Conservation (phyloP, 2,113 vertebrate genomes). For the Alosa alosa region DNA sequence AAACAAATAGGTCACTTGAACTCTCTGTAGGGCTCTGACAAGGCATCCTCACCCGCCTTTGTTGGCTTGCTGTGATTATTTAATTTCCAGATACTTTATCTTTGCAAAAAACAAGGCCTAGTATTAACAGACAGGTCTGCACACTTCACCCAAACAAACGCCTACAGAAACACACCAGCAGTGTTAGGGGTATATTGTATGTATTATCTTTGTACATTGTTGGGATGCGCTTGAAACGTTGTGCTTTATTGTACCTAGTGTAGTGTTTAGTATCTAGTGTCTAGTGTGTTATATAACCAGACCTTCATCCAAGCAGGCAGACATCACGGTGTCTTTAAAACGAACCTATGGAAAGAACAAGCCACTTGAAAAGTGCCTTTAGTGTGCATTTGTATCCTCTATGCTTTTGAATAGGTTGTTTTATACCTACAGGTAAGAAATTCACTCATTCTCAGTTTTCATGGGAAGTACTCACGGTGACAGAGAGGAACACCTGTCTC, state of each 20-base stretch:
- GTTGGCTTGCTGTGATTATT: not conserved
- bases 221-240: not conserved
- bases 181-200: too few relatives aligned
- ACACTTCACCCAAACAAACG: not conserved
- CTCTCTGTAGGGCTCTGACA: slow-evolving; percentile 54
- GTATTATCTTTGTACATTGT: not conserved
- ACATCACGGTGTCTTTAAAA: not conserved
- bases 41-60: not conserved
- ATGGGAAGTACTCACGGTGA: not conserved
- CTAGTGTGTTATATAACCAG: too few relatives aligned
- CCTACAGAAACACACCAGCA: not conserved
- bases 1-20: slow-evolving; percentile 68
- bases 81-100: not conserved
- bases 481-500: slow-evolving; percentile 4
- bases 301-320: not conserved
- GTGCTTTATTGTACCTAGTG: not conserved
- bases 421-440: not conserved
- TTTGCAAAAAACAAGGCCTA: not conserved
- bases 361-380: not conserved
- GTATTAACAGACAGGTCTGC: not conserved
- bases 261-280: not conserved
- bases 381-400: not conserved
- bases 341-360: not conserved
- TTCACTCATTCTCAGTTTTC: not conserved
- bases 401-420: not conserved